Evolutionary conservation across 1,140 invertebrate species (phyloP), one percentile per base, ranked within the genome.

Genomic region (Atta colombica): DNA sequence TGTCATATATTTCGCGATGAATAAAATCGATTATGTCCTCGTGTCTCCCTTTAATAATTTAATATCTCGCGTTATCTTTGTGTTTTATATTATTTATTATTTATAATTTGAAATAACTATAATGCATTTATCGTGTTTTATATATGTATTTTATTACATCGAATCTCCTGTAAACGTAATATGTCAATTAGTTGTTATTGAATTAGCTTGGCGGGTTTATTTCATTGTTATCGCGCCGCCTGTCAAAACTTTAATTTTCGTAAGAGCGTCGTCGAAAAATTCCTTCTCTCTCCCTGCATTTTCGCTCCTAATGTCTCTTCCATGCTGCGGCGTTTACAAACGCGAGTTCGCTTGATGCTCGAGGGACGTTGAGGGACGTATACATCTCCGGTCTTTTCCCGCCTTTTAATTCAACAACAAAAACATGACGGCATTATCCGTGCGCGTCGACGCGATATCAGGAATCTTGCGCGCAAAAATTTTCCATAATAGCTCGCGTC

Each of bases 221-320:
- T 60, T 55, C 25, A 16, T 35, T n/a, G n/a, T 75, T 84, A 84
- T 82, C 39, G 39, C 16, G 25, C 69, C 39, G 45, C 25, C 69
- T 75, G 80, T 61, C 80, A 75, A 84, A 84, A 75, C 55, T 75
- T 84, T 84, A 74, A 84, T 84, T 84, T 84, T 69, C 58, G 69
- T 84, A 84, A 74, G 80, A 84, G 80, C 55, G 55, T 84, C 39
- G 66, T 66, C 53, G 68, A 84, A 61, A 84, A 84, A 84, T 61
- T 82, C 16, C 69, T 74, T 84, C 25, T 49, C 68, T 58, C 53
- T 82, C 18, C 7, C 68, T 75, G 18, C 69, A 84, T 84, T 84
- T 75, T 84, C 69, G 14, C 55, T 84, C 65, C 78, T 84, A 84
- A 84, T 74, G 80, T 84, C 80, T 45, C 80, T 84, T 84, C 80